Evolutionary conservation across 2,888 invertebrate genomes (phyloP).

Genomic region (Gari tellinella): DNA sequence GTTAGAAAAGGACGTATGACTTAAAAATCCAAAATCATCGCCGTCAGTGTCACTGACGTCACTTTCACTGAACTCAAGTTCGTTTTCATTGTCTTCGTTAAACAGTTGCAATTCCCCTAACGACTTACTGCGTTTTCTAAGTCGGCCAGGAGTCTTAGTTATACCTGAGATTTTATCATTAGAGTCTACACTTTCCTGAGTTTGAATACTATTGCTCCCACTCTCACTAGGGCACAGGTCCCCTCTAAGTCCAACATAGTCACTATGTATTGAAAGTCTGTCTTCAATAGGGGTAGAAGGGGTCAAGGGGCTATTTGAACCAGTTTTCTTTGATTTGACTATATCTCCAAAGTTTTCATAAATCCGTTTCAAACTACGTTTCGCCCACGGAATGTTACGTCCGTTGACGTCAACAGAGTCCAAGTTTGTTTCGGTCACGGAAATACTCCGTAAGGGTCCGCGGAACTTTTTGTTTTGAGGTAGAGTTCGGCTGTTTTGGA

Average conservation of each 20-base stretch:
- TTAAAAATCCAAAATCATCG: conserved; percentile 80
- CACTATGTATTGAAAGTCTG: neutral
- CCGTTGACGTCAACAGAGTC: conserved; percentile 52
- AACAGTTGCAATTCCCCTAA: conserved; percentile 70
- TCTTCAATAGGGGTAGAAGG: too few species aligned
- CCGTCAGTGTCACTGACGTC: conserved; percentile 76
- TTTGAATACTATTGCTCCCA: neutral
- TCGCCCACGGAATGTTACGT: conserved; percentile 51
- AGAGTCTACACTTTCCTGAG: conserved; percentile 17
- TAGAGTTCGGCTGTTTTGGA: conserved; percentile 32
- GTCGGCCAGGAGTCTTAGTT: conserved; percentile 17
- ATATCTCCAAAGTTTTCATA: conserved; percentile 58
- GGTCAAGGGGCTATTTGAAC: too few species aligned
- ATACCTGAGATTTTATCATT: neutral
- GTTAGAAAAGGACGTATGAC: conserved; percentile 66
- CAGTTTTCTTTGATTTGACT: too few species aligned
- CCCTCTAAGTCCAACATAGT: neutral
- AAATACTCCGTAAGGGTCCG: conserved; percentile 52
- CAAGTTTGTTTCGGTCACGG: conserved; percentile 55
- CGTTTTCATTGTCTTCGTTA: conserved; percentile 55
- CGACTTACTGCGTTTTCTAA: conserved; percentile 70
- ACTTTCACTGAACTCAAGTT: conserved; percentile 36
- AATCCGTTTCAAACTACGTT: conserved; percentile 63
- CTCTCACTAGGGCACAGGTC: neutral
- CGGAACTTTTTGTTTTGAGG: conserved; percentile 44